Evolutionary conservation across 2,797 vertebrate species (phyloP).

Genomic region (Sebastes diploproa): DNA sequence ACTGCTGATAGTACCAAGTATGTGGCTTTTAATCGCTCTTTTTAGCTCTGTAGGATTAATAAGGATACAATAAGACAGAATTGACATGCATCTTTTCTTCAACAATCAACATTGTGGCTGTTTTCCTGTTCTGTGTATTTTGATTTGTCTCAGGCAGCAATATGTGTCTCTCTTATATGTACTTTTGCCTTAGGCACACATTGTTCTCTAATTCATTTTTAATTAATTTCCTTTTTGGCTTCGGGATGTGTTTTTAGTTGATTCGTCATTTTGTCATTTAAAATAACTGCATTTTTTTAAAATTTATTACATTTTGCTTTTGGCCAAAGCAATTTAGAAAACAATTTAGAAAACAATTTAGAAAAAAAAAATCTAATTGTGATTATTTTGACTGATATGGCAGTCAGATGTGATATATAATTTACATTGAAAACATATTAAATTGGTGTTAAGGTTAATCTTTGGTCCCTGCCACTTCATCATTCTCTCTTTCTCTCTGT

Average conservation of each 20-base stretch:
- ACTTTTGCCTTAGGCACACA: not conserved
- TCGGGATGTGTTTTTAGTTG: not conserved
- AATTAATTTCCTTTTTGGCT: not conserved
- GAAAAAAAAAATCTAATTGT: not conserved
- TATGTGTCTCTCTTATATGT: not conserved
- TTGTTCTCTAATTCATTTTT: slow-evolving; percentile 10
- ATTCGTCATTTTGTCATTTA: not conserved
- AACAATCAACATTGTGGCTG: not conserved
- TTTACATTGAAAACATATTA: not conserved
- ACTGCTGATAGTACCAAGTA: not conserved
- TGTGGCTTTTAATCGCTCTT: not conserved
- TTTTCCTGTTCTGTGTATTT: not conserved
- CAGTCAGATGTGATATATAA: not conserved
- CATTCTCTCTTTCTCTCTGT: not conserved
- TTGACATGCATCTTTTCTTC: not conserved
- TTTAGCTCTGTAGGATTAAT: not conserved
- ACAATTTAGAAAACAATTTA: not conserved
- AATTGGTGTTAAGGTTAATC: slow-evolving; percentile 2
- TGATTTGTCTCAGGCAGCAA: not conserved
- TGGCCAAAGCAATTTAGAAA: not conserved
- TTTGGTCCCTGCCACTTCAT: slow-evolving; percentile 16
- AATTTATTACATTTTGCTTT: not conserved
- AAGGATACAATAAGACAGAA: not conserved
- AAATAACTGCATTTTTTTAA: not conserved
- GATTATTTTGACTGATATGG: not conserved